phyloP scores from a whole-genome alignment of 2,113 vertebrate genomes.

The Micronycteris hirsuta region DNA sequence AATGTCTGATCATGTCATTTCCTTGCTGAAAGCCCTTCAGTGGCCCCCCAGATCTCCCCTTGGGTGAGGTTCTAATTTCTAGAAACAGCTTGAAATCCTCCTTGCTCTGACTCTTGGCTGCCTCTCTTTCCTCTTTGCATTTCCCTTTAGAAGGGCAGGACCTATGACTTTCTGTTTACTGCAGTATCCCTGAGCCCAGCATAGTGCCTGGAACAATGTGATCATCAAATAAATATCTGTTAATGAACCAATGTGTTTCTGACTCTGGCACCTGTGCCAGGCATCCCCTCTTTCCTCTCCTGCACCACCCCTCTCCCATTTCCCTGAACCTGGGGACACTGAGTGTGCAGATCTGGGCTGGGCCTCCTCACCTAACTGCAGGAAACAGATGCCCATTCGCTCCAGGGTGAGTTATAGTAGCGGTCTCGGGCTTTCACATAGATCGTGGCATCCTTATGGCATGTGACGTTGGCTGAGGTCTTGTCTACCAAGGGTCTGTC shows the following conservation, averaged over 20 bases:
- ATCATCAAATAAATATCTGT: background rate
- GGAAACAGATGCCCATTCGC: slow-evolving; percentile 67
- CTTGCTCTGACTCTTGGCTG: background rate
- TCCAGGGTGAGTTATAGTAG: slow-evolving; percentile 78
- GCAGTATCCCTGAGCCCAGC: background rate
- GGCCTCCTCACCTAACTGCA: slow-evolving; percentile 66
- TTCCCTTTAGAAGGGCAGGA: background rate
- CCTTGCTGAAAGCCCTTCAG: background rate
- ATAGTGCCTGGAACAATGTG: background rate
- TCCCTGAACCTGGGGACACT: background rate
- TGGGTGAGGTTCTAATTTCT: background rate
- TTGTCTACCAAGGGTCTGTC: background rate
- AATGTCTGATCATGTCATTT: background rate
- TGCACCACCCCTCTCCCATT: rapidly evolving
- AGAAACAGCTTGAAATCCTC: background rate
- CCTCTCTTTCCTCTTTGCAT: background rate
- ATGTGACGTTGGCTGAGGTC: slow-evolving; percentile 41
- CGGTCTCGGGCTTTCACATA: slow-evolving; percentile 74
- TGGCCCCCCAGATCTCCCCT: rapidly evolving
- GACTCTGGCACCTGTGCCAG: background rate
- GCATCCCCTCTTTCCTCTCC: background rate
- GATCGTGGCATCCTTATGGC: slow-evolving; percentile 50
- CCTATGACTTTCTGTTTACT: background rate
- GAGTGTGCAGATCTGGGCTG: background rate
- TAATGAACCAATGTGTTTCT: background rate